These are phyloP conservation scores for Drosophila lacicola DNA, from an alignment of 2,888 invertebrate species.

Conservation along the genomic window DNA sequence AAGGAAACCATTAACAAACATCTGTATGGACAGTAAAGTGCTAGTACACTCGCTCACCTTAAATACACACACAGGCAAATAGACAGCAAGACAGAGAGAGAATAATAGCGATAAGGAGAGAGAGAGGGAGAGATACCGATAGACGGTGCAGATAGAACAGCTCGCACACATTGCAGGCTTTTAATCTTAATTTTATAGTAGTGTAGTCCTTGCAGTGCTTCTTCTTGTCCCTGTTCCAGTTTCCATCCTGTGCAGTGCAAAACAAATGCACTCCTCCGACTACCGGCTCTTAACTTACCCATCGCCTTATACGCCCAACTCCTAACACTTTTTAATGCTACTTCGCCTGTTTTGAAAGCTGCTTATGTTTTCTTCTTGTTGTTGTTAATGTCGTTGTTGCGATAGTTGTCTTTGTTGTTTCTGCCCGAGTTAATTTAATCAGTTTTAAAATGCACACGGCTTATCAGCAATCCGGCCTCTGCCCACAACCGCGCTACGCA, in stretches of 20 bases:
- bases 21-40: constrained; percentile 51
- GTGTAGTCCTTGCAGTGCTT: constrained; percentile 25
- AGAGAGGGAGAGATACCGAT: neutral
- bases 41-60: constrained; percentile 54
- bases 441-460: constrained; percentile 47
- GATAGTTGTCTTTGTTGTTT: constrained; percentile 5
- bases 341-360: constrained; percentile 39
- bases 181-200: constrained; percentile 80
- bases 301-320: constrained; percentile 19
- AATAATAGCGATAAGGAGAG: neutral
- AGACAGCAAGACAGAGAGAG: constrained; percentile 7
- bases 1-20: constrained; percentile 67
- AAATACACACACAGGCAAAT: constrained; percentile 36
- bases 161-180: constrained; percentile 52
- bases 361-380: constrained; percentile 20
- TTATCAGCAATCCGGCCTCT: constrained; percentile 25
- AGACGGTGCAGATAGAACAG: neutral
- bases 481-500: neutral
- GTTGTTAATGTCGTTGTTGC: neutral
- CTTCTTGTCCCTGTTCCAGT: constrained; percentile 17
- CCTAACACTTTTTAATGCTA: constrained; percentile 57
- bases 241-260: constrained; percentile 13
- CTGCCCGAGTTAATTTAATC: constrained; percentile 61
- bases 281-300: constrained; percentile 3
- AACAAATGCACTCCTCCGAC: constrained; percentile 18